Conservation (phyloP, 2,888 invertebrate genomes). For the Gnatocerus cornutus region DNA sequence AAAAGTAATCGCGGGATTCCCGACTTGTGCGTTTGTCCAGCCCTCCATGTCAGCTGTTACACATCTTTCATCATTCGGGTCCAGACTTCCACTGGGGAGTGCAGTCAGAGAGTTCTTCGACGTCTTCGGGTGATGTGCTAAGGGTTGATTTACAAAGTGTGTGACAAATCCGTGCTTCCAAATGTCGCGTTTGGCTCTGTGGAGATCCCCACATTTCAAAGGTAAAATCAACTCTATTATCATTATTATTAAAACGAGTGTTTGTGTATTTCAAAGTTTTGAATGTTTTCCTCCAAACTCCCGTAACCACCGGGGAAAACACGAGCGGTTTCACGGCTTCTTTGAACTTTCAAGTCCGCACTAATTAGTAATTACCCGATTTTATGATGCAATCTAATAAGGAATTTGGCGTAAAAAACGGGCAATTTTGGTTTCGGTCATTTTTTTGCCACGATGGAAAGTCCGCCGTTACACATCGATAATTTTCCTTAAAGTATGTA, state of each 20-base stretch:
- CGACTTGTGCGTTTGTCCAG: slow-evolving; percentile 28
- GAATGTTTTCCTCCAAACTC: background rate
- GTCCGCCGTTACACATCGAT: slow-evolving; percentile 7
- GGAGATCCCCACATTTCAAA: slow-evolving; percentile 15
- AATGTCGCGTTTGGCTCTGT: slow-evolving; percentile 40
- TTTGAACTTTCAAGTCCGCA: slow-evolving; percentile 19
- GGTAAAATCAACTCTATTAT: slow-evolving; percentile 10
- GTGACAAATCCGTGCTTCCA: slow-evolving; percentile 10
- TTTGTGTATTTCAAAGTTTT: no score
- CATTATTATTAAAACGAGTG: background rate
- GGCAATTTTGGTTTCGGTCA: no score
- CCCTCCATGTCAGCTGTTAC: background rate
- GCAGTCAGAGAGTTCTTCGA: background rate
- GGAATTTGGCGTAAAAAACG: no score
- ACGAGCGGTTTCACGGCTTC: slow-evolving; percentile 19
- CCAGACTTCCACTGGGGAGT: slow-evolving; percentile 1
- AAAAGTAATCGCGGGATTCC: slow-evolving; percentile 33
- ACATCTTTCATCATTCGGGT: slow-evolving; percentile 23
- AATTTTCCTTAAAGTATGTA: slow-evolving; percentile 37
- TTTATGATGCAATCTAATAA: background rate
- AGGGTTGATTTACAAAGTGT: slow-evolving; percentile 5
- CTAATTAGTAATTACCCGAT: slow-evolving; percentile 16
- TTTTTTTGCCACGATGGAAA: slow-evolving; percentile 4
- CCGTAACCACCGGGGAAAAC: slow-evolving; percentile 22
- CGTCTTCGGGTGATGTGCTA: background rate